Base-by-base conservation (phyloP, 2,888 invertebrate genomes). In the Ariolimax columbianus region DNA sequence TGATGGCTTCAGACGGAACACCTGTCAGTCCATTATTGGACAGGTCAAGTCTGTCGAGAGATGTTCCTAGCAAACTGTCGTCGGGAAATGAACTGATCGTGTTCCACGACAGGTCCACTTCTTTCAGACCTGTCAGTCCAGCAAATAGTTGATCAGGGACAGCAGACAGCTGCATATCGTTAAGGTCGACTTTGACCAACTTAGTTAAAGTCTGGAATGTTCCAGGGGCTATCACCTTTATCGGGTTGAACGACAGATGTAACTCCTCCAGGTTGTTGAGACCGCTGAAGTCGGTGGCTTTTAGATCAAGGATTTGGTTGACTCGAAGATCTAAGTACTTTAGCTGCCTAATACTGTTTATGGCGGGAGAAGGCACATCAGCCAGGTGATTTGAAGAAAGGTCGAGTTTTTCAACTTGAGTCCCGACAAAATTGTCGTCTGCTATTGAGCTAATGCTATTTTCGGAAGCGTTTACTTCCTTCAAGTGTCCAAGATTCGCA, bases 361-460 rank as follows among this genome's bases (percentile, higher is more conserved):
- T 55, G 1, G 77, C 77, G 6, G 72, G 72, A 38, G 77, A 77
- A 38, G 77, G 77, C 1, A 77, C 38, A 26, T 19, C 38, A 14
- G 23, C 7, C 6, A 77, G 77, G 23, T 77, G 0, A 59, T 77
- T 77, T 19, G 55, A 55, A 14, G 88, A 89, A 38, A 91, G 73
- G 82, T 91, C 89, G 43, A 91, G 38, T 3, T 68, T 51, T 6
- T 86, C 88, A 36, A 90, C 11, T 19, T 83, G 63, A 19, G 77
- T 23, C 6, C 89, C 89, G 11, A 77, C 73, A 33, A 91, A 86
- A 19, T 88, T 83, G 38, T 84, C 83, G 1, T 75, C 83, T 11
- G 87, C 86, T 14, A 90, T 79, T 7, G 68, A 79, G 36, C 66
- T n/a, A 0, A 91, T 85, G 9, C 75, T 77, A 75, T 90, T 90